Percentiles rank a stretch among this genome's conserved stretches.
Conservation (phyloP, 2,113 vertebrate species). For the Xyliphius kryptos region DNA sequence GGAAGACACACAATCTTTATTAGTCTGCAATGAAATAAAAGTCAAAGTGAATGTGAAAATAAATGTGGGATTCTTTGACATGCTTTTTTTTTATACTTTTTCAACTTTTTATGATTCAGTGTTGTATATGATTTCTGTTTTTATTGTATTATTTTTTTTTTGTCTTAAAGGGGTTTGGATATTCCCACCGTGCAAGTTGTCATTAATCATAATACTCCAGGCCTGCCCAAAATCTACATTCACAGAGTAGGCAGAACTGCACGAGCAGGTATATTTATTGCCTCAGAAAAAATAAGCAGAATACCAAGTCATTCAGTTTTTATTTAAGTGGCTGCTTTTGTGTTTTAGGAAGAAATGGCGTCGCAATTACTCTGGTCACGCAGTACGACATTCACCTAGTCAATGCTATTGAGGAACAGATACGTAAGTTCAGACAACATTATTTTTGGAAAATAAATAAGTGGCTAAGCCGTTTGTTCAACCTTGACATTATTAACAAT, state of each 20-base stretch:
- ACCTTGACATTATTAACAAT: no score
- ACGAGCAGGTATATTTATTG: conserved; percentile 80
- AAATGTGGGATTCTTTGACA: no score
- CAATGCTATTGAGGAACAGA: conserved; percentile 81
- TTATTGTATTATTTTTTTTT: no score
- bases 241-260: conserved; percentile 90
- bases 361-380: conserved; percentile 88
- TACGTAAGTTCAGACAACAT: conserved; percentile 68
- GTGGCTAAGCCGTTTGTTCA: no score
- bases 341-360: conserved; percentile 74
- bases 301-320: not conserved
- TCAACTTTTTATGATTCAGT: not conserved
- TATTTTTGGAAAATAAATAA: no score
- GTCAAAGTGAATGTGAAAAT: no score
- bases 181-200: conserved; percentile 90
- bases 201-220: conserved; percentile 93
- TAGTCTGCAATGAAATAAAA: no score
- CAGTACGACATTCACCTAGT: conserved; percentile 96
- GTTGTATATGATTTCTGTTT: no score
- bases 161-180: conserved; percentile 75
- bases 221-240: conserved; percentile 90
- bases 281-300: no score
- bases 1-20: no score
- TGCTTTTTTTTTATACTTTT: not conserved
- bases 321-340: not conserved